phyloP scores from a whole-genome alignment of 2,888 invertebrate species.

The Autographa gamma region DNA sequence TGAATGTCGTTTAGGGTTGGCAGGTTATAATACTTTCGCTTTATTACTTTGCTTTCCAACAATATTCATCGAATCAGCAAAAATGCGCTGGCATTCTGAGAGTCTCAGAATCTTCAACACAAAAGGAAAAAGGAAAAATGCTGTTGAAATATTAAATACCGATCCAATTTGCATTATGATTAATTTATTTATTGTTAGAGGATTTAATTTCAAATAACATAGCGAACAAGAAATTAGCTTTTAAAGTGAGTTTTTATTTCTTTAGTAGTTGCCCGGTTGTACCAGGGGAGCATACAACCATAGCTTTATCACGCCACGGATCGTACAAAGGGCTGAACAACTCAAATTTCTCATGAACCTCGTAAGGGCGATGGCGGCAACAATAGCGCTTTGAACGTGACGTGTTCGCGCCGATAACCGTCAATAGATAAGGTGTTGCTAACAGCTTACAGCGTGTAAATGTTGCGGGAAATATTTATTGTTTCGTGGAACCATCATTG shows the following conservation, averaged over 20 bases:
- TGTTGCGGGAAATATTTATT: neutral
- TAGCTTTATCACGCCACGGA: neutral
- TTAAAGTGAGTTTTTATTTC: neutral
- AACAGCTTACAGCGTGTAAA: neutral
- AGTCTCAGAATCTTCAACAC: too few relatives aligned
- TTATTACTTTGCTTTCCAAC: too few relatives aligned
- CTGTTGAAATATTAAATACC: too few relatives aligned
- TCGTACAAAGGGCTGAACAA: constrained; percentile 10
- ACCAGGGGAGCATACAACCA: neutral
- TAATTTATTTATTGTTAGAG: too few relatives aligned
- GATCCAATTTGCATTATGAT: too few relatives aligned
- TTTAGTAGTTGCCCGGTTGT: neutral
- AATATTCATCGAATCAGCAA: too few relatives aligned
- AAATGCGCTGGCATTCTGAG: too few relatives aligned
- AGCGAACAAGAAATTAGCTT: too few relatives aligned
- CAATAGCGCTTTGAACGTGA: constrained; percentile 25
- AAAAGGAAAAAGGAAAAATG: too few relatives aligned
- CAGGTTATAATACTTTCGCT: too few relatives aligned
- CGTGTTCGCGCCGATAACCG: neutral
- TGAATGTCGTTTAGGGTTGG: too few relatives aligned
- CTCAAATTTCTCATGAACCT: constrained; percentile 2
- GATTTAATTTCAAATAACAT: too few relatives aligned
- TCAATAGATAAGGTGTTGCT: constrained; percentile 2
- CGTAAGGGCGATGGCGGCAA: constrained; percentile 8
- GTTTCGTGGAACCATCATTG: neutral